Conservation (phyloP, 2,888 invertebrate genomes). For the Ganaspis brasiliensis region DNA sequence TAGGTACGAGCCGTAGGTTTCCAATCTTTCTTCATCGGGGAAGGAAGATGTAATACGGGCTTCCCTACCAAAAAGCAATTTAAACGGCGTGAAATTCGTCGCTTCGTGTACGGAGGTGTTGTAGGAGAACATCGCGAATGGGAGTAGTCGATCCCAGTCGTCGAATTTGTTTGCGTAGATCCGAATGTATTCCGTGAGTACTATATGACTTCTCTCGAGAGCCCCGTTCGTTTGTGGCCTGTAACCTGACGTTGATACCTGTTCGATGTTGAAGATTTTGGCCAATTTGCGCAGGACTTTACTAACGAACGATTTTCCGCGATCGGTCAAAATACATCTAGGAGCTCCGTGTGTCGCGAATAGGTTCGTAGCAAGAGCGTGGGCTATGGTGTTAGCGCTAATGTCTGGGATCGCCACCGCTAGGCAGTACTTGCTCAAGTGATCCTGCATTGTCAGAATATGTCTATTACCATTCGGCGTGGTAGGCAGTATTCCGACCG, state of each 20-base stretch:
- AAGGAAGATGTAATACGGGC: neutral
- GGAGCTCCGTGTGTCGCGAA: no score
- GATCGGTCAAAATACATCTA: conserved; percentile 59
- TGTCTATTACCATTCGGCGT: no score
- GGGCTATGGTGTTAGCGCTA: no score
- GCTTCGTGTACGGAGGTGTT: conserved; percentile 48
- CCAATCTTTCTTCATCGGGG: neutral
- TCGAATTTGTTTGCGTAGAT: conserved; percentile 44
- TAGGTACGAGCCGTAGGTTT: no score
- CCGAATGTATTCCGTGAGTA: conserved; percentile 53
- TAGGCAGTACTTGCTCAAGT: no score
- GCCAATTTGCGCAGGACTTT: conserved; percentile 48
- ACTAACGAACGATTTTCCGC: conserved; percentile 56
- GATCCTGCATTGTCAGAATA: no score
- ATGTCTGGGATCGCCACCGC: no score
- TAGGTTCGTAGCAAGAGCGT: no score
- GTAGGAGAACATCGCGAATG: conserved; percentile 47
- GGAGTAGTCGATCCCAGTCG: conserved; percentile 55
- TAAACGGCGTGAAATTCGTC: conserved; percentile 46
- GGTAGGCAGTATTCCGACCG: no score
- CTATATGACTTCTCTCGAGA: conserved; percentile 54
- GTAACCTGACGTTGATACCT: conserved; percentile 48
- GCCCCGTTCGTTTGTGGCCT: conserved; percentile 54
- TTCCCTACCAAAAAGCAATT: conserved; percentile 49
- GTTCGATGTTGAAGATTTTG: conserved; percentile 50